A percentile compares a stretch with the other conserved stretches of the same genome.
phyloP scores from a whole-genome alignment of 2,113 vertebrate genomes.

The Felis chaus region DNA sequence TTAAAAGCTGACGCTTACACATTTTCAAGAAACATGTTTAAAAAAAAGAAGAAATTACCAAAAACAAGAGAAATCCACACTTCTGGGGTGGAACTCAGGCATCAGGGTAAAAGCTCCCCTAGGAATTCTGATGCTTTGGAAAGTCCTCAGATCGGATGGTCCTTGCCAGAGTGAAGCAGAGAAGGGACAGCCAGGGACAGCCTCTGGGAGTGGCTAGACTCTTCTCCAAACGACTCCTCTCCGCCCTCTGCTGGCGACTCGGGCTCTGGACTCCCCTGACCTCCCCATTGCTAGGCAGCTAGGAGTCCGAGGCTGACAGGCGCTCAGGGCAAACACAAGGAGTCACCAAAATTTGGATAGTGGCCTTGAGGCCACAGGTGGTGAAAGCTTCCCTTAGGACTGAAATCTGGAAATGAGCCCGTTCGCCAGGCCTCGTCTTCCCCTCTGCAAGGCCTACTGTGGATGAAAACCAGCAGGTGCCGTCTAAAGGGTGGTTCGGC shows the following conservation, averaged over 20 bases:
- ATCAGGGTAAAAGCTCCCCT: background rate
- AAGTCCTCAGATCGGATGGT: background rate
- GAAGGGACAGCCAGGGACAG: background rate
- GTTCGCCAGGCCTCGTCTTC: background rate
- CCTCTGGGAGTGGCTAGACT: fast-evolving
- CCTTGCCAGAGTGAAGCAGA: background rate
- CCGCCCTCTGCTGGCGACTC: background rate
- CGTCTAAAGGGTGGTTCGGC: background rate
- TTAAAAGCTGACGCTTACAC: background rate
- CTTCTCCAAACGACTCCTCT: fast-evolving
- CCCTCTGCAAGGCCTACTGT: background rate
- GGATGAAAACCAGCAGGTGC: background rate
- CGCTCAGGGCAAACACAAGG: background rate
- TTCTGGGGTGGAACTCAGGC: too few relatives aligned
- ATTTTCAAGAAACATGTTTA: background rate
- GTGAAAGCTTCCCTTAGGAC: background rate
- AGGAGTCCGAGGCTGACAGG: background rate
- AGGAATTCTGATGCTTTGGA: background rate
- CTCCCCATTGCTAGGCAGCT: fast-evolving
- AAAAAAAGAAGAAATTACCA: background rate
- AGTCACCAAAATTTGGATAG: background rate
- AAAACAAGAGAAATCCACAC: background rate
- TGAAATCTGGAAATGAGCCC: background rate
- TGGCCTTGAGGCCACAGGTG: background rate
- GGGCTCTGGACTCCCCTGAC: fast-evolving